phyloP scores from a whole-genome alignment of 2,113 vertebrate species.

The Pleuronectes platessa region DNA sequence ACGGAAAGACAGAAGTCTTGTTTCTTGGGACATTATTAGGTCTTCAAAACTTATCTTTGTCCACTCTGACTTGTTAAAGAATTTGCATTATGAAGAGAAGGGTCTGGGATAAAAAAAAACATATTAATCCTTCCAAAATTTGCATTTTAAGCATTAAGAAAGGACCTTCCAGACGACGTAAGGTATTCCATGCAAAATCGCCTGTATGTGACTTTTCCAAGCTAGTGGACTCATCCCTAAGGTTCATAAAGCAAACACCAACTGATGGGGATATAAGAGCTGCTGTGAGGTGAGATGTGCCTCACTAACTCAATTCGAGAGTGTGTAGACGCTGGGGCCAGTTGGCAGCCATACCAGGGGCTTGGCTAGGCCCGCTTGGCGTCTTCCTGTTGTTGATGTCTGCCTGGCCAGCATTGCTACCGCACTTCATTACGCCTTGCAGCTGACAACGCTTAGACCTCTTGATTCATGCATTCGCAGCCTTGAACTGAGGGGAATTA shows the following conservation, averaged over 20 bases:
- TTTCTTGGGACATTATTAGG: neutral
- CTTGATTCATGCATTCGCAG: constrained; percentile 66
- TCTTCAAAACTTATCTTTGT: constrained; percentile 3
- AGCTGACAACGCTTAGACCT: constrained; percentile 56
- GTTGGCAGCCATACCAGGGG: constrained; percentile 61
- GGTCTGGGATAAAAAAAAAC: neutral
- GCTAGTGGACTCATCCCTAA: constrained; percentile 1
- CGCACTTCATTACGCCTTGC: constrained; percentile 63
- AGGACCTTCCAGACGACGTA: neutral
- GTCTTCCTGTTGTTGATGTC: constrained; percentile 60
- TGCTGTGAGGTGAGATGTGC: constrained; percentile 51
- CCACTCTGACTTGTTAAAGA: constrained; percentile 8
- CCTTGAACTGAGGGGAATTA: constrained; percentile 28
- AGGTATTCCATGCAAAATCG: neutral
- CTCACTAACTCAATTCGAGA: constrained; percentile 57
- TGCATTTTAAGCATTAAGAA: constrained; percentile 20
- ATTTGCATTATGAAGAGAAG: constrained; percentile 8
- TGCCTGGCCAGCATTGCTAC: constrained; percentile 58
- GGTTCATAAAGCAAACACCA: constrained; percentile 47
- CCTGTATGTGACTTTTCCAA: constrained; percentile 20
- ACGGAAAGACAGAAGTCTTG: neutral
- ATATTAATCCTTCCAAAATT: constrained; percentile 2
- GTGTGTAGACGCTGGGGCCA: constrained; percentile 33
- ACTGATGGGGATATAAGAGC: constrained; percentile 61
- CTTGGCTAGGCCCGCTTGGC: constrained; percentile 54